Conservation (phyloP, 2,113 vertebrate species). For the Ailuropoda melanoleuca region DNA sequence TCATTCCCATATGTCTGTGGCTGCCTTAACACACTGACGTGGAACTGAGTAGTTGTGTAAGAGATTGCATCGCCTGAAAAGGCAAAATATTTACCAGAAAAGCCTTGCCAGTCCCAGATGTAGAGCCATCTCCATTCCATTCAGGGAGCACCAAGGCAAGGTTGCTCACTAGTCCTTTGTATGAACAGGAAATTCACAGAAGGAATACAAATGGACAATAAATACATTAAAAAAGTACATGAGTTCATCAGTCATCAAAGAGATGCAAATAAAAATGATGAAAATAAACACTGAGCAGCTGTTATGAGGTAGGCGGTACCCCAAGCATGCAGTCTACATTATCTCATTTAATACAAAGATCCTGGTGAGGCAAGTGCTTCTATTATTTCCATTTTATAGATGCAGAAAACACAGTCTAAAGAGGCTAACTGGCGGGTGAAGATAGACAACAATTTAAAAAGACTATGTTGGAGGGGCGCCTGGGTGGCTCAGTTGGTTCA, state of each 20-base stretch:
- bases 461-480: background rate
- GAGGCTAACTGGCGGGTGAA: background rate
- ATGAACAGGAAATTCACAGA: background rate
- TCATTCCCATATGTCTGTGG: background rate
- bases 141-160: background rate
- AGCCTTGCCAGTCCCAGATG: background rate
- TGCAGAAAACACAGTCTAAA: background rate
- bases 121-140: background rate
- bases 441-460: background rate
- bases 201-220: background rate
- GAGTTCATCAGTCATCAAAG: background rate
- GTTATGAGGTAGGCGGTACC: background rate
- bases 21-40: background rate
- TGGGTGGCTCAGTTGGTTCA: too few relatives aligned
- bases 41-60: background rate
- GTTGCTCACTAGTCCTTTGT: background rate
- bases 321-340: background rate
- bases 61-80: background rate
- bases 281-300: background rate
- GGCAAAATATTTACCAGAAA: background rate
- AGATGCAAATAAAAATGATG: background rate
- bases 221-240: background rate
- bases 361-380: background rate
- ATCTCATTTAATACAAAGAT: background rate
- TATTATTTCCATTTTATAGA: background rate